These are phyloP conservation scores for Lophotis ruficrista DNA, from an alignment of 2,113 vertebrate species.

Conservation along the genomic window DNA sequence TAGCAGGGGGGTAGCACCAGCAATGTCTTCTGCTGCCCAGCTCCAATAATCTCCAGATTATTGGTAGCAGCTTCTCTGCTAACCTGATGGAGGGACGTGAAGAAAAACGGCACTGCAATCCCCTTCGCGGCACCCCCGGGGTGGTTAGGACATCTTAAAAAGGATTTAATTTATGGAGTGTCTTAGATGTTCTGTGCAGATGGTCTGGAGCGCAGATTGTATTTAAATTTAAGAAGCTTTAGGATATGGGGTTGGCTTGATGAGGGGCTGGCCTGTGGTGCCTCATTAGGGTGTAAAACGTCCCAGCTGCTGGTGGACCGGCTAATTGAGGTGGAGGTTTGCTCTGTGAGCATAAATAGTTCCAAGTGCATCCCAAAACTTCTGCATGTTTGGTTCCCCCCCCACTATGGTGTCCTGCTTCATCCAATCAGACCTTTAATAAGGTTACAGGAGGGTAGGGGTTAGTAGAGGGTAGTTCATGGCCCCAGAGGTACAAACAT, in stretches of 20 bases:
- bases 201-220: neutral
- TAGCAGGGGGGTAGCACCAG: neutral
- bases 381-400: neutral
- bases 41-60: no score
- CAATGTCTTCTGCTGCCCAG: neutral
- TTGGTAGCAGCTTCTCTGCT: neutral
- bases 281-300: neutral
- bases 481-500: accelerated
- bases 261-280: neutral
- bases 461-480: neutral
- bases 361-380: neutral
- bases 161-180: neutral
- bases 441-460: neutral
- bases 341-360: neutral
- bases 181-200: neutral
- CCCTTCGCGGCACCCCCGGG: accelerated
- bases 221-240: conserved; percentile 12
- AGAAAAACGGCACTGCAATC: neutral
- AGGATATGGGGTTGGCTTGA: neutral
- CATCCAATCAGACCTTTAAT: neutral
- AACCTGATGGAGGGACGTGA: no score
- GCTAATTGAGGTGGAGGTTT: neutral
- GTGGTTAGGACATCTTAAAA: neutral
- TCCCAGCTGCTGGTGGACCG: neutral
- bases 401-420: neutral